Percentiles rank a stretch among this genome's conserved stretches.
phyloP scores from a whole-genome alignment of 1,140 invertebrate species.

The Notospermus geniculatus region DNA sequence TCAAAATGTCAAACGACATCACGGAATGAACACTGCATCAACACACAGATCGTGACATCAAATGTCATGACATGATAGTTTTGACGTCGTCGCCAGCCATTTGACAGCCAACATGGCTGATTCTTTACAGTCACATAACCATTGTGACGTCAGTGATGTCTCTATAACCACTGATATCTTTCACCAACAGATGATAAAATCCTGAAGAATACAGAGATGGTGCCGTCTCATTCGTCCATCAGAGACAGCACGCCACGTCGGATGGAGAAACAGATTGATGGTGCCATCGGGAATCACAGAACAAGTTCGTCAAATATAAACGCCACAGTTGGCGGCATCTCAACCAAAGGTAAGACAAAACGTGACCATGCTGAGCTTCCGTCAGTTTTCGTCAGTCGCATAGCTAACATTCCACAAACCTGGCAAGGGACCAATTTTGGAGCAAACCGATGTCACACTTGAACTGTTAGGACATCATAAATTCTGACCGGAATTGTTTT shows the following conservation, averaged over 20 bases:
- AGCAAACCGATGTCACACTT: neutral
- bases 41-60: too few species aligned
- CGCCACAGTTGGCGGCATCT: slow-evolving; percentile 43
- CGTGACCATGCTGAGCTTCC: too few species aligned
- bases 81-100: too few species aligned
- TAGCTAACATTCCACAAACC: too few species aligned
- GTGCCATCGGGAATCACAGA: slow-evolving; percentile 40
- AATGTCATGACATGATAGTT: too few species aligned
- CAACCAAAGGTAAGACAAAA: slow-evolving; percentile 40
- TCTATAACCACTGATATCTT: neutral
- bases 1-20: too few species aligned
- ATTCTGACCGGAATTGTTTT: neutral
- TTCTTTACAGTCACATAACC: too few species aligned
- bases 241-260: slow-evolving; percentile 38
- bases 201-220: neutral
- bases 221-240: slow-evolving; percentile 28
- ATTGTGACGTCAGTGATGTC: neutral
- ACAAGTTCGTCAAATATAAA: slow-evolving; percentile 50
- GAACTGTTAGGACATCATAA: neutral
- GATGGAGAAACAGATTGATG: slow-evolving; percentile 49
- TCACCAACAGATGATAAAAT: neutral
- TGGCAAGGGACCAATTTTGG: too few species aligned
- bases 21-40: too few species aligned
- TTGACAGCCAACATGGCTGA: too few species aligned
- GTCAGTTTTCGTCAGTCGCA: too few species aligned